These are phyloP conservation scores for Leptoclinus maculatus DNA, from an alignment of 2,797 vertebrate species.

Conservation along the genomic window DNA sequence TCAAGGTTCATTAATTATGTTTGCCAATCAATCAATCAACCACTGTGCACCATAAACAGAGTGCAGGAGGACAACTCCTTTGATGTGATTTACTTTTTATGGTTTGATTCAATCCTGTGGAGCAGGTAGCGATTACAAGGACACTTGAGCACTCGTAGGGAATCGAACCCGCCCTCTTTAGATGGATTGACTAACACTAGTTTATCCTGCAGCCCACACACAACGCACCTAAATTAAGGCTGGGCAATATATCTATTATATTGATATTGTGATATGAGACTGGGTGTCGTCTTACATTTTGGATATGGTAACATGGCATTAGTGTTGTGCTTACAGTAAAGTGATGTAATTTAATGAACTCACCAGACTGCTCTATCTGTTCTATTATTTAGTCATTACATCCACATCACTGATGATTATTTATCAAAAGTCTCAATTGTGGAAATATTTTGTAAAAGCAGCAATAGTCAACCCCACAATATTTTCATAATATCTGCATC, in stretches of 20 bases:
- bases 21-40: not conserved
- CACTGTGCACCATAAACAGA: not conserved
- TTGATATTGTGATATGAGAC: no score
- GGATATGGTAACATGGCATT: no score
- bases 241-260: no score
- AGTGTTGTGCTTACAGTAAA: no score
- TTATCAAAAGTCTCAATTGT: no score
- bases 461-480: not conserved
- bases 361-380: not conserved
- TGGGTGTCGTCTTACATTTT: no score
- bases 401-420: not conserved
- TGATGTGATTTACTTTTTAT: slow-evolving; percentile 4
- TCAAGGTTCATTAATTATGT: not conserved
- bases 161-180: not conserved
- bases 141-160: not conserved
- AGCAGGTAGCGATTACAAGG: not conserved
- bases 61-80: not conserved
- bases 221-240: not conserved
- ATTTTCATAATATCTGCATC: not conserved
- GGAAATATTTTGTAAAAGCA: not conserved
- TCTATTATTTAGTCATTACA: not conserved
- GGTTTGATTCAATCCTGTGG: not conserved
- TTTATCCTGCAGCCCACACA: not conserved
- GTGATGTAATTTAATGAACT: no score
- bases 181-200: not conserved